These are phyloP conservation scores for Polyommatus iphigenia DNA, from an alignment of 2,888 invertebrate species.

Conservation along the genomic window DNA sequence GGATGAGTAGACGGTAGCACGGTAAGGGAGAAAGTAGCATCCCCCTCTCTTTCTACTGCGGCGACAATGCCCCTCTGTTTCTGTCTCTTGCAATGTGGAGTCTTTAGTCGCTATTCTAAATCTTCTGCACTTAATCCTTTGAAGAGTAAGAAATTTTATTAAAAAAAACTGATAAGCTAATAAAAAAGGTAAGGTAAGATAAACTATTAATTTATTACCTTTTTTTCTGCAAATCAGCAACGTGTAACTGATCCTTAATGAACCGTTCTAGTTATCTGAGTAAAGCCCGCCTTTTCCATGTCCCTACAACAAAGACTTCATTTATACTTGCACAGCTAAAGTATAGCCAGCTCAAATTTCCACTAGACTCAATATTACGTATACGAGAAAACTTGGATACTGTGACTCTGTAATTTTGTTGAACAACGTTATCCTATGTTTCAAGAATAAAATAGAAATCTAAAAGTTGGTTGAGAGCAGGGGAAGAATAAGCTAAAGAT, in stretches of 20 bases:
- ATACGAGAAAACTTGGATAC: conserved; percentile 10
- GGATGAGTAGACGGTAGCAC: too few relatives aligned
- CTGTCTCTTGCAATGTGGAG: too few relatives aligned
- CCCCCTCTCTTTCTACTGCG: too few relatives aligned
- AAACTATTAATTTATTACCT: too few relatives aligned
- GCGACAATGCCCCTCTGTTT: too few relatives aligned
- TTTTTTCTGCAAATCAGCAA: neutral
- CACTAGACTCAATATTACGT: conserved; percentile 6
- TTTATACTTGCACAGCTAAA: conserved; percentile 5
- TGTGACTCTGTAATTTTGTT: neutral
- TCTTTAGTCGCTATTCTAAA: too few relatives aligned
- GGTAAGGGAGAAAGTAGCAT: too few relatives aligned
- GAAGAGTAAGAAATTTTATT: too few relatives aligned
- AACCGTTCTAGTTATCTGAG: neutral
- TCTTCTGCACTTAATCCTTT: too few relatives aligned
- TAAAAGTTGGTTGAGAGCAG: neutral
- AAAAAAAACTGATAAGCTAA: too few relatives aligned
- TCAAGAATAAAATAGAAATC: neutral
- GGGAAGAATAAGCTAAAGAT: neutral
- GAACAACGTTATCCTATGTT: neutral
- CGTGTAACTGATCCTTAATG: neutral
- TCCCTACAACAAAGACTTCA: conserved; percentile 4
- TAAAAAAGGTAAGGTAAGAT: too few relatives aligned
- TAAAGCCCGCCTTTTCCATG: conserved; percentile 8
- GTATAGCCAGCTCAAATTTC: conserved; percentile 15